These are phyloP conservation scores for Drosophila kikkawai DNA, from an alignment of 1,140 invertebrate species.

Conservation along the genomic window DNA sequence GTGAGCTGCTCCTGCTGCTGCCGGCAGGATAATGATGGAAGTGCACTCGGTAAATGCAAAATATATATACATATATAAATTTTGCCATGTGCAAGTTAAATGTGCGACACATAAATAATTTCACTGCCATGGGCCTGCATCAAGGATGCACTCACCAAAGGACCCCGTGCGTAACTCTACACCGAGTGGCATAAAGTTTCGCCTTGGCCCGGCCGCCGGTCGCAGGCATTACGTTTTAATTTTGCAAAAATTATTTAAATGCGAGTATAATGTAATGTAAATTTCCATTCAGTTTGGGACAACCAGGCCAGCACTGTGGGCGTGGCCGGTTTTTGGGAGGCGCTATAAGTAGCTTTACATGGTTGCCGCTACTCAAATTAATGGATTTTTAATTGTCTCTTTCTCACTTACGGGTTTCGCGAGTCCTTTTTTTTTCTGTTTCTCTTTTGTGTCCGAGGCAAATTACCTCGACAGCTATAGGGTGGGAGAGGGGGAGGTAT, in stretches of 20 bases:
- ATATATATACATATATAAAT: conserved; percentile 82
- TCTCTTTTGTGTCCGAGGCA: conserved; percentile 38
- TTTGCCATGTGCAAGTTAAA: conserved; percentile 81
- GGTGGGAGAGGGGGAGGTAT: too few relatives aligned
- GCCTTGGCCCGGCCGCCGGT: conserved; percentile 31
- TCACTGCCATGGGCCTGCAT: conserved; percentile 64
- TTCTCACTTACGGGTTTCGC: conserved; percentile 71
- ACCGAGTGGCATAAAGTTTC: conserved; percentile 20
- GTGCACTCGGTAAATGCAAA: conserved; percentile 82
- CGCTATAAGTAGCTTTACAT: conserved; percentile 80
- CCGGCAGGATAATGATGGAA: conserved; percentile 76
- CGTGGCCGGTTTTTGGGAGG: conserved; percentile 21
- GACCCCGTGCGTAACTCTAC: conserved; percentile 3
- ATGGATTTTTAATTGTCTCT: conserved; percentile 84
- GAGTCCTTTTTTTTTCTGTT: conserved; percentile 14
- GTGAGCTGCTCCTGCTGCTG: conserved; percentile 6
- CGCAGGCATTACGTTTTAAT: conserved; percentile 79
- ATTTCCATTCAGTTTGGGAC: conserved; percentile 64
- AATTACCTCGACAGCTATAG: conserved; percentile 40
- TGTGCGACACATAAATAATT: conserved; percentile 82
- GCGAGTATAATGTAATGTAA: conserved; percentile 81
- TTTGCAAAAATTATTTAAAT: conserved; percentile 83
- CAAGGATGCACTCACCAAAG: conserved; percentile 52
- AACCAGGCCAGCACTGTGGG: not conserved
- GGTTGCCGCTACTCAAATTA: conserved; percentile 80